Evolutionary conservation across 2,113 vertebrate genomes (phyloP).

Genomic region (Caretta caretta): DNA sequence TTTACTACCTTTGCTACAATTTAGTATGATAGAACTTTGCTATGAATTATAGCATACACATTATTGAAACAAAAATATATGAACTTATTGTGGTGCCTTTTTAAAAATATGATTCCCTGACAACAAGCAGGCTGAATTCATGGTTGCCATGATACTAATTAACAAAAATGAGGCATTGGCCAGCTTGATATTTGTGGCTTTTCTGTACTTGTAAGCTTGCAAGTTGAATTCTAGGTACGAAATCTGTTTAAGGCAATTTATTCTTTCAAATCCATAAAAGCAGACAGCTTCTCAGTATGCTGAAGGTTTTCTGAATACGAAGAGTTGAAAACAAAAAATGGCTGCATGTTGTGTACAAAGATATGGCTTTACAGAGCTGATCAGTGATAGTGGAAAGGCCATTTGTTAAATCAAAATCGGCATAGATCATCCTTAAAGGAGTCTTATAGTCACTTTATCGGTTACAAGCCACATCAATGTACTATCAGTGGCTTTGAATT

Average conservation of each 20-base stretch:
- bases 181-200: not conserved
- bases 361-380: not conserved
- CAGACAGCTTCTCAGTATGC: not conserved
- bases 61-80: not conserved
- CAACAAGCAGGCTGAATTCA: not conserved
- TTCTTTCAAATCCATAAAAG: not conserved
- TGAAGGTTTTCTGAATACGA: not conserved
- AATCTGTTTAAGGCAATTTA: not conserved
- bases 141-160: not conserved
- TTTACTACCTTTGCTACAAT: not conserved
- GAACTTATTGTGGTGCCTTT: constrained; percentile 17
- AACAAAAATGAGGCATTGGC: not conserved
- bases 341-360: not conserved
- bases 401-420: not conserved
- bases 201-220: not conserved
- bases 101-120: not conserved
- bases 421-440: not conserved
- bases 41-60: not conserved
- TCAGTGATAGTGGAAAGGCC: not conserved
- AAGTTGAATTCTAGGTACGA: not conserved
- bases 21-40: not conserved
- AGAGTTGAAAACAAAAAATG: not conserved
- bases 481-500: not conserved
- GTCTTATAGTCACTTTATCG: not conserved
- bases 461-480: not conserved